Conservation (phyloP, 2,888 invertebrate species). For the Plagodis dolabraria region DNA sequence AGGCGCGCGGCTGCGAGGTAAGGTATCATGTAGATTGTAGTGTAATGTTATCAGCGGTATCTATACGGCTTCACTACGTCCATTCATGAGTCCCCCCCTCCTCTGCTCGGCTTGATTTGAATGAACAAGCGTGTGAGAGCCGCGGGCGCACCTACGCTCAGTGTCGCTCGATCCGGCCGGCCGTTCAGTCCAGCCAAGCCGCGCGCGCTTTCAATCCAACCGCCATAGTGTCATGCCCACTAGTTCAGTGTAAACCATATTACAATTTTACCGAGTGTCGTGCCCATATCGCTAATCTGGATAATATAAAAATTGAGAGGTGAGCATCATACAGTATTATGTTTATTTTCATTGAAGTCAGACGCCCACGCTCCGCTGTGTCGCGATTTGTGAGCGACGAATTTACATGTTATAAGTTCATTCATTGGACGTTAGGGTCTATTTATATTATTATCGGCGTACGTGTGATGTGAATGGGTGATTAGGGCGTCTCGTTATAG, state of each 20-base stretch:
- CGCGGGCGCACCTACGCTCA: conserved; percentile 45
- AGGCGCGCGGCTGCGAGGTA: conserved; percentile 46
- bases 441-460: conserved; percentile 77
- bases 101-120: conserved; percentile 54
- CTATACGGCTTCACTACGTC: conserved; percentile 78
- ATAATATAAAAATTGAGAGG: conserved; percentile 81
- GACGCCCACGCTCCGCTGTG: conserved; percentile 78
- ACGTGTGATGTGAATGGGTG: conserved; percentile 76
- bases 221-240: conserved; percentile 65
- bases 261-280: conserved; percentile 63
- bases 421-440: conserved; percentile 75
- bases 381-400: conserved; percentile 82
- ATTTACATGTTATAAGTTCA: conserved; percentile 83
- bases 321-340: conserved; percentile 58
- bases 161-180: conserved; percentile 68
- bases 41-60: conserved; percentile 77
- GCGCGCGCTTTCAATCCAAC: conserved; percentile 46
- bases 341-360: conserved; percentile 80
- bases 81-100: conserved; percentile 81
- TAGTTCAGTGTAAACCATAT: conserved; percentile 67
- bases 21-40: conserved; percentile 63
- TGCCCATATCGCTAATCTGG: conserved; percentile 78
- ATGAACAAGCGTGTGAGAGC: conserved; percentile 63
- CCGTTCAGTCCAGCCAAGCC: conserved; percentile 53
- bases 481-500: conserved; percentile 63